A percentile compares a stretch with the other conserved stretches of the same genome.
Evolutionary conservation across 1,140 invertebrate species (phyloP).

Genomic region (Bombus balteatus): DNA sequence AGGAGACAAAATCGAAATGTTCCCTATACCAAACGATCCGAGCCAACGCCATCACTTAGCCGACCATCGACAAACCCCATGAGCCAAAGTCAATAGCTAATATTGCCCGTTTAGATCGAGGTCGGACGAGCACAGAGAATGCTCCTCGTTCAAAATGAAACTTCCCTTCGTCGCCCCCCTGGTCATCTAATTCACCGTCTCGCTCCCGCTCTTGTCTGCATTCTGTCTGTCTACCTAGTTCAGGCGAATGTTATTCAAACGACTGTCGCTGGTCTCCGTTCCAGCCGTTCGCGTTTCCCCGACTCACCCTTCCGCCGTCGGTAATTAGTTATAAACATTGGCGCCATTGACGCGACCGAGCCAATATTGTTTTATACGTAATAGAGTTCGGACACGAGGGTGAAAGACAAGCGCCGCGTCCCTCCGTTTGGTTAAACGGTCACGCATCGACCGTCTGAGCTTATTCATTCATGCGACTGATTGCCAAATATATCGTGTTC

Average conservation of each 20-base stretch:
- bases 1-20: conserved; percentile 31
- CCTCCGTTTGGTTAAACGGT: conserved; percentile 13
- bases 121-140: conserved; percentile 56
- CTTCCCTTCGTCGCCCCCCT: conserved; percentile 19
- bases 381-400: conserved; percentile 27
- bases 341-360: conserved; percentile 28
- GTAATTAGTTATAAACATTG: conserved; percentile 66
- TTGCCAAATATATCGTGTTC: neutral
- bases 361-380: conserved; percentile 62
- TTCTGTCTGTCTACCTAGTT: neutral
- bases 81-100: conserved; percentile 69
- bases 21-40: neutral
- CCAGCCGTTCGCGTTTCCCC: neutral
- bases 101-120: conserved; percentile 67
- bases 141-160: conserved; percentile 67
- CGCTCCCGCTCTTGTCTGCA: neutral
- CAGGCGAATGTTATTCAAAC: conserved; percentile 37
- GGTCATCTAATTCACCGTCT: conserved; percentile 25
- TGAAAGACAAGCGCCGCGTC: conserved; percentile 3
- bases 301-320: neutral
- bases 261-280: conserved; percentile 1
- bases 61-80: conserved; percentile 55
- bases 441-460: conserved; percentile 9
- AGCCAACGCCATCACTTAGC: conserved; percentile 46
- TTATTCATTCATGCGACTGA: conserved; percentile 24